Evolutionary conservation across 2,797 vertebrate genomes (phyloP).

Genomic region (Rhynchotus rufescens): DNA sequence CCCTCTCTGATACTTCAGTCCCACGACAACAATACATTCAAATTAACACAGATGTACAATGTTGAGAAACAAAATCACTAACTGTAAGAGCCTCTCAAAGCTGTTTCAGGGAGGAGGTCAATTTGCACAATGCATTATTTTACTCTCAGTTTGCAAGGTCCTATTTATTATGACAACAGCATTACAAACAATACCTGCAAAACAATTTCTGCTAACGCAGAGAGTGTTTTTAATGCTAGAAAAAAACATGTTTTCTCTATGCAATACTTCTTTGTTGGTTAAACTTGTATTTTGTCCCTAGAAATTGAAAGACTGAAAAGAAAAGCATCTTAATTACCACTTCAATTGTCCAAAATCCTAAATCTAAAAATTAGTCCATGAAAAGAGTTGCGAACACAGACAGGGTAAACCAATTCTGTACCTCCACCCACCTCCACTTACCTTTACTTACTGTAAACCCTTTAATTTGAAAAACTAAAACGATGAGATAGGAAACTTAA

Average conservation of each 20-base stretch:
- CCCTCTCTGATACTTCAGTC: neutral
- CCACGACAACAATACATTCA: neutral
- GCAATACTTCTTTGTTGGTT: neutral
- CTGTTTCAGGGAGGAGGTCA: neutral
- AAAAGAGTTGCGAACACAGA: neutral
- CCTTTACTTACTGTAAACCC: slow-evolving; percentile 73
- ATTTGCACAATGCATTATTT: neutral
- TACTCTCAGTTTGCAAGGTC: neutral
- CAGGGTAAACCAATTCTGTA: neutral
- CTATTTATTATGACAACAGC: neutral
- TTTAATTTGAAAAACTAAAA: slow-evolving; percentile 68
- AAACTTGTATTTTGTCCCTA: neutral
- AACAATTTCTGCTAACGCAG: neutral
- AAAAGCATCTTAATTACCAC: neutral
- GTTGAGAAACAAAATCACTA: neutral
- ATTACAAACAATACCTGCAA: neutral
- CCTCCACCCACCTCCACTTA: slow-evolving; percentile 71
- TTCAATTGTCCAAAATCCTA: neutral
- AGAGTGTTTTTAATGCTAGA: neutral
- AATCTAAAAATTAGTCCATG: neutral
- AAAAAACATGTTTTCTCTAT: neutral
- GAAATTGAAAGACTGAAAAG: neutral
- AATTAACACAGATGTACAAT: neutral
- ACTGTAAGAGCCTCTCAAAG: neutral
- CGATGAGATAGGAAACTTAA: slow-evolving; percentile 48